Evolutionary conservation across 2,797 vertebrate genomes (phyloP).

Genomic region (Phataginus tetradactyla): DNA sequence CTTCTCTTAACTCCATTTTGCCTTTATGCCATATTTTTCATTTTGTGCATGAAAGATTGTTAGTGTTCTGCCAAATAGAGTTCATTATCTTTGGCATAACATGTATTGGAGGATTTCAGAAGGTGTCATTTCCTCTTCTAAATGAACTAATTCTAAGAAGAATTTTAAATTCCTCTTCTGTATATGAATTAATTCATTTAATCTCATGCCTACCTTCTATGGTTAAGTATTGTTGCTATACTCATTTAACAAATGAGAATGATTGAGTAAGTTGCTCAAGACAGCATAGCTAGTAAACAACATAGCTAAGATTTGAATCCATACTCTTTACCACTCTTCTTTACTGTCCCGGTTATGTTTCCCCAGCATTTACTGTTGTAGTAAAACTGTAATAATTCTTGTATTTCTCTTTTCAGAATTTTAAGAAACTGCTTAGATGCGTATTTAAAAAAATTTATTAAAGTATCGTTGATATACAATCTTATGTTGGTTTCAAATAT

Average conservation of each 20-base stretch:
- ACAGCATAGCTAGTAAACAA: neutral
- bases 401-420: neutral
- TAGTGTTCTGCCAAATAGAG: neutral
- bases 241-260: neutral
- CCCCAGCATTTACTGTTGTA: neutral
- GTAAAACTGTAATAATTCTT: neutral
- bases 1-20: neutral
- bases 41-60: neutral
- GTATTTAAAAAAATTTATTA: neutral
- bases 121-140: neutral
- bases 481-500: too few relatives aligned
- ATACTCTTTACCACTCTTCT: neutral
- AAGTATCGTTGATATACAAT: too few relatives aligned
- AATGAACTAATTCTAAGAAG: neutral
- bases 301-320: slow-evolving; percentile 4
- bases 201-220: neutral
- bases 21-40: neutral
- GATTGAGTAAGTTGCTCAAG: slow-evolving; percentile 14
- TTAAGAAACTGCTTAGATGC: neutral
- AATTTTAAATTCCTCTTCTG: neutral
- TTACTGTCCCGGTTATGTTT: neutral
- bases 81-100: neutral
- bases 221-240: neutral
- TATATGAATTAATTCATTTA: slow-evolving; percentile 4
- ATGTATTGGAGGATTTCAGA: neutral